Evolutionary conservation across 2,888 invertebrate species (phyloP), one percentile per base, ranked within the genome.

Genomic region (Aplocera efformata): DNA sequence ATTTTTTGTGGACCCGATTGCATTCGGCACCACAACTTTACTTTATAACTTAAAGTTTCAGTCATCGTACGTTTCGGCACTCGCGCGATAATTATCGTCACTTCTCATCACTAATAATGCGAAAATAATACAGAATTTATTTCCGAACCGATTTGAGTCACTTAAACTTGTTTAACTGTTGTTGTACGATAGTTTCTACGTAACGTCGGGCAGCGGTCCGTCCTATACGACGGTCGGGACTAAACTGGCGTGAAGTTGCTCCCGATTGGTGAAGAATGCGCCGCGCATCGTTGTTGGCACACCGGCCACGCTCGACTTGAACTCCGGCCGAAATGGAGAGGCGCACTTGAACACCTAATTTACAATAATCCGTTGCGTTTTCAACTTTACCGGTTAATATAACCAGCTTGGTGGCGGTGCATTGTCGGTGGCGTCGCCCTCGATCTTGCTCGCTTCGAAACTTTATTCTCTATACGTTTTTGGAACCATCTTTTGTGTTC

Each of bases 261-360:
- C 67, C 36, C 74, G 79, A 79, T 79, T 79, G 82, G 83, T 79
- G 74, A 81, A 79, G 85, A 82, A 79, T 86, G 86, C 84, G 84
- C 82, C 65, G 85, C 86, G 86, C 86, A 88, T 81, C 77, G 85
- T 82, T n/a, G n/a, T n/a, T 79, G 85, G 83, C 76, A 77, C 82
- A 78, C 82, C 80, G 80, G 73, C 72, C 76, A 71, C 77, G 78
- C 78, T 81, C 73, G 70, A 65, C 63, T 68, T 63, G 66, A 60
- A 72, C 64, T 49, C 70, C 83, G 72, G 60, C 78, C 63, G 67
- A 77, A 73, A 67, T 67, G 61, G 56, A 69, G 71, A 80, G 79
- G 58, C 65, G 63, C 60, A 61, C 59, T 68, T 53, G 62, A 67
- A 62, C 65, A 66, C 60, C 63, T 56, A 66, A 69, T 72, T 64